Conservation (phyloP, 1,140 invertebrate genomes). For the Propsilocerus akamusi region DNA sequence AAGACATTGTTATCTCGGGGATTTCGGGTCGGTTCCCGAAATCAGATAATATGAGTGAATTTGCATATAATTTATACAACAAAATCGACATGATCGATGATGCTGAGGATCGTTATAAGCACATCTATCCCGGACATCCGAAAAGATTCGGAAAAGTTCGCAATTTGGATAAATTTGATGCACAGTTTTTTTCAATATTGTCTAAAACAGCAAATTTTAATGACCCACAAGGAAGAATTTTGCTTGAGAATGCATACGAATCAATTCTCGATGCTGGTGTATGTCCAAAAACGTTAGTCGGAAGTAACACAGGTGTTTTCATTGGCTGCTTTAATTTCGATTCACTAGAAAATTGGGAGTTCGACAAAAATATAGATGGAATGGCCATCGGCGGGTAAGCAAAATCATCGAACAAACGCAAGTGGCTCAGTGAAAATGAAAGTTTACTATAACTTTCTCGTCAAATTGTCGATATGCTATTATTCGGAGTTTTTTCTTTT, state of each 20-base stretch:
- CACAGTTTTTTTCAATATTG: constrained; percentile 67
- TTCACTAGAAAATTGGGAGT: too few relatives aligned
- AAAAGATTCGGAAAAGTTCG: constrained; percentile 61
- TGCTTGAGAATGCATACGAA: constrained; percentile 29
- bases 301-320: constrained; percentile 35
- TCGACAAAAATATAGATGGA: too few relatives aligned
- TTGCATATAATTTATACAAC: too few relatives aligned
- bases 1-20: too few relatives aligned
- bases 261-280: too few relatives aligned
- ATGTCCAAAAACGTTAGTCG: constrained; percentile 29
- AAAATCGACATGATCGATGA: too few relatives aligned
- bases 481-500: constrained; percentile 53
- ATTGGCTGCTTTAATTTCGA: constrained; percentile 19
- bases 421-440: too few relatives aligned
- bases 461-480: constrained; percentile 55
- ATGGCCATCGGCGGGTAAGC: too few relatives aligned
- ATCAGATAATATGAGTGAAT: too few relatives aligned
- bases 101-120: background rate
- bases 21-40: too few relatives aligned
- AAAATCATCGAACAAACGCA: too few relatives aligned
- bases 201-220: constrained; percentile 36
- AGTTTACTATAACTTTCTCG: constrained; percentile 67
- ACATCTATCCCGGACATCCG: background rate
- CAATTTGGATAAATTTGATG: too few relatives aligned
- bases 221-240: constrained; percentile 29